Base-by-base conservation (phyloP, 1,140 invertebrate species). In the Andrena cerasifolii region DNA sequence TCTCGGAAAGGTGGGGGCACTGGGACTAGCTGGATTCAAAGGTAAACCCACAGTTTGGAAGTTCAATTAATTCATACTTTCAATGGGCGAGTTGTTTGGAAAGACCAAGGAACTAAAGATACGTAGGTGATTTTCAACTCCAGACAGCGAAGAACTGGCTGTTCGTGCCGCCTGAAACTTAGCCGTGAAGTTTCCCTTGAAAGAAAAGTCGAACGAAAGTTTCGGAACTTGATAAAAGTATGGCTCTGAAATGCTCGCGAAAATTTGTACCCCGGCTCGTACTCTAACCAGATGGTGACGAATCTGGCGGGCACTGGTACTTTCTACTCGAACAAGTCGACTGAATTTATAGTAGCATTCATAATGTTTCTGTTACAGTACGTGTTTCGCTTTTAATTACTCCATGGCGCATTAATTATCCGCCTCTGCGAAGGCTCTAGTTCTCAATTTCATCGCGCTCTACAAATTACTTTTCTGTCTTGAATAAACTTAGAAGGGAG, bases 161-260 rank as follows among this genome's bases (percentile, higher is more conserved):
- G 61, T 45, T 63, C 61, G 14, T n/a, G 4, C 61, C 45, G 16
- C 14, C 62, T 18, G 7, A 65, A 65, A 49, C 62, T 65, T 47
- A 21, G 8, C 43, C 43, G 24, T 18, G 3, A 28, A 65, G 43
- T 65, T 65, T 1, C 8, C 7, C 6, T 59, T n/a, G 5, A 8
- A 1, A 18, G 24, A n/a, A 45, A 63, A 63, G 61, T 47, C 61
- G 40, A 28, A 26, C 61, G 0, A 28, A 45, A 63, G 21, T 45
- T 63, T 65, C 5, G 43, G 31, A 65, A 65, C 62, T 65, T 47
- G 26, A 65, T 49, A 33, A 65, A 65, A 65, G 62, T 65, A 65
- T 65, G 26, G 62, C 21, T 18, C n/a, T 65, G 40, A 65, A 65
- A 65, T 43, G 45, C 62, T 65, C 31, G 62, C n/a, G 62, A 65